Evolutionary conservation across 1,140 invertebrate genomes (phyloP).

Genomic region (Leptopilina boulardi): DNA sequence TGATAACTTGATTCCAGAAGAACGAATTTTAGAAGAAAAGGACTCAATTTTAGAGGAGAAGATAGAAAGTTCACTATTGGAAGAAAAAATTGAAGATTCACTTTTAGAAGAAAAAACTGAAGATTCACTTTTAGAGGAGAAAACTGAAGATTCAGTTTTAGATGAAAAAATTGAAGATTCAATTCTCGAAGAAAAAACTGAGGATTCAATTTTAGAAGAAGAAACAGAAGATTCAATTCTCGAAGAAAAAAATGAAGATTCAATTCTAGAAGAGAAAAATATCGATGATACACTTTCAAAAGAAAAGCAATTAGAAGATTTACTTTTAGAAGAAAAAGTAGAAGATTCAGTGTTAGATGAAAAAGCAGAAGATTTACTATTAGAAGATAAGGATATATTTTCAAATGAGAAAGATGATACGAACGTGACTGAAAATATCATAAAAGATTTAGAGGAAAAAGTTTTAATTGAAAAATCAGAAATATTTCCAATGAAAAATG

Average conservation of each 20-base stretch:
- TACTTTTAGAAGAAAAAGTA: slow-evolving; percentile 7
- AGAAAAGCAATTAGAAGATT: neutral
- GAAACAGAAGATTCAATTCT: neutral
- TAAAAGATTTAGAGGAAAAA: neutral
- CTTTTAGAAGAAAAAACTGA: too few species aligned
- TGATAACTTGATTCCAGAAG: too few species aligned
- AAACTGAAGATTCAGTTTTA: neutral
- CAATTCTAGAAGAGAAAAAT: neutral
- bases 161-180: neutral
- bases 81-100: neutral
- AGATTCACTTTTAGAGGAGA: too few species aligned
- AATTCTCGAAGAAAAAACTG: slow-evolving; percentile 1
- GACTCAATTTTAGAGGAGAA: neutral
- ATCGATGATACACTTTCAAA: neutral
- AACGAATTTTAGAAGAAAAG: too few species aligned
- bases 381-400: neutral
- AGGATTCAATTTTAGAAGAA: slow-evolving; percentile 41
- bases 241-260: slow-evolving; percentile 2
- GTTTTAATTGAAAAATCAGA: too few species aligned
- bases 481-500: neutral
- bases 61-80: neutral
- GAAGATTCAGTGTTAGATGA: slow-evolving; percentile 13
- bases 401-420: slow-evolving; percentile 37
- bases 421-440: neutral
- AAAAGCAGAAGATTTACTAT: neutral